Conservation (phyloP, 1,140 invertebrate species). For the Drosophila prosaltans region DNA sequence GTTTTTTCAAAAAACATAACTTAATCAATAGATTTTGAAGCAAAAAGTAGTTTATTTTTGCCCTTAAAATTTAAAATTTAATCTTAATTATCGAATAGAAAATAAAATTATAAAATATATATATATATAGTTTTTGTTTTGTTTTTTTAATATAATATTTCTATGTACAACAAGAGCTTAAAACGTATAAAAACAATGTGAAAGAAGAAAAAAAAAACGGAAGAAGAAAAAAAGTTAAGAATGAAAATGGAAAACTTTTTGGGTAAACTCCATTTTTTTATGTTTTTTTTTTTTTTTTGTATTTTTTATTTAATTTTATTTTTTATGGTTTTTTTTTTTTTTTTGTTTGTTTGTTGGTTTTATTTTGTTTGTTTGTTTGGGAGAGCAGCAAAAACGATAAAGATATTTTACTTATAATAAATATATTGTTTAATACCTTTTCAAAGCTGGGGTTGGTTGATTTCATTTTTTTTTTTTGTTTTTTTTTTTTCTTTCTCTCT, state of each 20-base stretch:
- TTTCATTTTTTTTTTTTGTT: constrained; percentile 25
- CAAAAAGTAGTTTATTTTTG: constrained; percentile 64
- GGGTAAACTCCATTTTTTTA: not conserved
- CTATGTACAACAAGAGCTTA: constrained; percentile 73
- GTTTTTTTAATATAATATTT: constrained; percentile 36
- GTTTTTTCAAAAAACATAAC: constrained; percentile 78
- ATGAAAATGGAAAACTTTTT: constrained; percentile 9
- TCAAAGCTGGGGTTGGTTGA: constrained; percentile 41
- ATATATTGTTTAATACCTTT: constrained; percentile 47
- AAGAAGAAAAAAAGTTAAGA: constrained; percentile 1
- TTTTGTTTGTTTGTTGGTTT: constrained; percentile 44
- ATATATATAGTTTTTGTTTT: constrained; percentile 17
- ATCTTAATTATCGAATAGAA: constrained; percentile 43
- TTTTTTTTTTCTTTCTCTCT: constrained; percentile 5
- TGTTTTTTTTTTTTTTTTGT: constrained; percentile 20
- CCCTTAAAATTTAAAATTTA: constrained; percentile 47
- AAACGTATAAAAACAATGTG: constrained; percentile 74
- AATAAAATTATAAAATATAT: constrained; percentile 28
- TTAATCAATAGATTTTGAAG: constrained; percentile 40
- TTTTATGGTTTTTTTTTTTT: constrained; percentile 26
- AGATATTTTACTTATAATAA: constrained; percentile 26
- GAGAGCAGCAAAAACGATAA: constrained; percentile 6
- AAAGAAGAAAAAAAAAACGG: constrained; percentile 14
- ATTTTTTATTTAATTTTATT: not conserved
- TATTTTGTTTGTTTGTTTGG: constrained; percentile 42